Conservation (phyloP, 2,888 invertebrate genomes). For the Salticus scenicus region DNA sequence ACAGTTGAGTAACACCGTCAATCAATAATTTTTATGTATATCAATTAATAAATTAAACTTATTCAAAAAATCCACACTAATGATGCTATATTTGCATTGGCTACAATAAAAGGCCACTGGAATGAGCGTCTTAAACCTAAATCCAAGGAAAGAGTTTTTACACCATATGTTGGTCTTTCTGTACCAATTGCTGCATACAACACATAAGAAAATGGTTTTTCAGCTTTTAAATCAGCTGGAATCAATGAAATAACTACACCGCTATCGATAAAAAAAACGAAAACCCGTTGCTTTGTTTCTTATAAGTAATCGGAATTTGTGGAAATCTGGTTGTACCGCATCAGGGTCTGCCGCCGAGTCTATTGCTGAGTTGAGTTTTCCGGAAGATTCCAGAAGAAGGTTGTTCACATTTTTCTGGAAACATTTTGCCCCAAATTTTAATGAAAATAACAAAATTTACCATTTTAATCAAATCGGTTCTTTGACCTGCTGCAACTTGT, state of each 20-base stretch:
- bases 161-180: too few relatives aligned
- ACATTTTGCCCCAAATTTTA: background rate
- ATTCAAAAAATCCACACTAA: constrained; percentile 60
- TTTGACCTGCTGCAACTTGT: background rate
- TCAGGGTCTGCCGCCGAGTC: constrained; percentile 8
- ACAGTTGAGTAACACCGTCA: too few relatives aligned
- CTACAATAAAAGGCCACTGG: too few relatives aligned
- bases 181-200: too few relatives aligned
- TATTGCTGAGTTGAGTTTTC: constrained; percentile 1
- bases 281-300: constrained; percentile 10
- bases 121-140: too few relatives aligned
- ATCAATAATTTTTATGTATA: too few relatives aligned
- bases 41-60: constrained; percentile 25
- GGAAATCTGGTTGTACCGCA: background rate
- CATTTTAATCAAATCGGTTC: background rate
- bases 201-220: too few relatives aligned
- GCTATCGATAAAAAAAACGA: constrained; percentile 41
- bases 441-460: too few relatives aligned
- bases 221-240: constrained; percentile 25
- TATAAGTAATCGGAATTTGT: constrained; percentile 5
- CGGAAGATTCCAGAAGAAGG: background rate
- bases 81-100: too few relatives aligned
- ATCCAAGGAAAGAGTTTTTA: too few relatives aligned
- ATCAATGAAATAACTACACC: constrained; percentile 27
- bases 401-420: background rate